Evolutionary conservation across 2,888 invertebrate genomes (phyloP).

Genomic region (Pristionchus fissidentatus): DNA sequence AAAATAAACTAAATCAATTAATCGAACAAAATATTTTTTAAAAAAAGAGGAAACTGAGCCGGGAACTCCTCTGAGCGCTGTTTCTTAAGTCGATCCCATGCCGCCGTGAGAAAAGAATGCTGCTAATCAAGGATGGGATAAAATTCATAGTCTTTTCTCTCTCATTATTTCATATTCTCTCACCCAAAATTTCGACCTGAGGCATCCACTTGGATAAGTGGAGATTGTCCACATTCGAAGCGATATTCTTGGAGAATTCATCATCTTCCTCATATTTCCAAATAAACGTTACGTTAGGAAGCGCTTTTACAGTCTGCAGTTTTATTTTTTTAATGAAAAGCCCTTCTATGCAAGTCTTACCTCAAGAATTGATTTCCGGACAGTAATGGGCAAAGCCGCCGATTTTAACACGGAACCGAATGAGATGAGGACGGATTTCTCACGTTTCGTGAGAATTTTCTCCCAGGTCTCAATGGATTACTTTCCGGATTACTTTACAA

Average conservation of each 20-base stretch:
- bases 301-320: not conserved
- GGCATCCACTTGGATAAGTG: slow-evolving; percentile 19
- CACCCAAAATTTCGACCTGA: not conserved
- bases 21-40: no score
- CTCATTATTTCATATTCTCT: no score
- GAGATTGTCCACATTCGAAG: slow-evolving; percentile 6
- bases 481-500: no score
- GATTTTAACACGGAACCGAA: not conserved
- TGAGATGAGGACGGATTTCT: not conserved
- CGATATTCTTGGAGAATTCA: not conserved
- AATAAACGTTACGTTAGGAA: slow-evolving; percentile 35
- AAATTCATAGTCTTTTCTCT: no score
- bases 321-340: no score
- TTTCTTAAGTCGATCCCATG: slow-evolving; percentile 6
- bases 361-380: slow-evolving; percentile 3
- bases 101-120: not conserved
- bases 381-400: not conserved
- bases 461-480: slow-evolving; percentile 32
- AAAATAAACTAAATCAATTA: no score
- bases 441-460: not conserved
- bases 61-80: not conserved
- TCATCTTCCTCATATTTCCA: slow-evolving; percentile 42
- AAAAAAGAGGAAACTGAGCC: not conserved
- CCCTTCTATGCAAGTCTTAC: no score
- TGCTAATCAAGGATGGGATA: not conserved